Evolutionary conservation across 2,888 invertebrate species (phyloP).

Genomic region (Ptilodon capucinus): DNA sequence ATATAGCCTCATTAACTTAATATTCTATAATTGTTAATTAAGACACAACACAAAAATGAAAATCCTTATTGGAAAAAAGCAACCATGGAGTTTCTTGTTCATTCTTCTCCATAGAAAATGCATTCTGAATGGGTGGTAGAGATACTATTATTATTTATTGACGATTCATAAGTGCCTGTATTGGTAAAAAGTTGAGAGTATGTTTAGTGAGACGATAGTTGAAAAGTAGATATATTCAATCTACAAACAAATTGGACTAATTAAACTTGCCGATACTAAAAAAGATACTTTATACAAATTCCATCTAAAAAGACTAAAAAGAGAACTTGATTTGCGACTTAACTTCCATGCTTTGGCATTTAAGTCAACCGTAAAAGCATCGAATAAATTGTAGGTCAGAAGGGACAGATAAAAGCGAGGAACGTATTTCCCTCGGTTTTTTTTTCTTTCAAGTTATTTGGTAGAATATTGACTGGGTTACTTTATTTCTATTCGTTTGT

Average conservation of each 20-base stretch:
- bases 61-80: too few relatives aligned
- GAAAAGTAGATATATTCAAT: too few relatives aligned
- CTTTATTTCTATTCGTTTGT: constrained; percentile 37
- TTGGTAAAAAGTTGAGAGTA: too few relatives aligned
- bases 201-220: too few relatives aligned
- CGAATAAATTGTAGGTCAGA: constrained; percentile 81
- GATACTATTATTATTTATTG: too few relatives aligned
- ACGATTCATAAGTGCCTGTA: too few relatives aligned
- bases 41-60: too few relatives aligned
- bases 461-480: constrained; percentile 62
- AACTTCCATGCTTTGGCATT: constrained; percentile 77
- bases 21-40: too few relatives aligned
- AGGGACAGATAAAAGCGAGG: constrained; percentile 76
- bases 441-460: constrained; percentile 65
- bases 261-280: constrained; percentile 11
- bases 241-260: background rate
- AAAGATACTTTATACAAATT: constrained; percentile 36
- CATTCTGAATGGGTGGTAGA: too few relatives aligned
- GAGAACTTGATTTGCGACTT: constrained; percentile 72
- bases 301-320: constrained; percentile 47
- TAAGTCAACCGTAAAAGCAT: constrained; percentile 79
- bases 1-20: too few relatives aligned
- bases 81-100: too few relatives aligned
- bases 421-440: constrained; percentile 61
- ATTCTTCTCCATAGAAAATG: too few relatives aligned